Evolutionary conservation across 2,113 vertebrate genomes (phyloP).

Genomic region (Piaya cayana): DNA sequence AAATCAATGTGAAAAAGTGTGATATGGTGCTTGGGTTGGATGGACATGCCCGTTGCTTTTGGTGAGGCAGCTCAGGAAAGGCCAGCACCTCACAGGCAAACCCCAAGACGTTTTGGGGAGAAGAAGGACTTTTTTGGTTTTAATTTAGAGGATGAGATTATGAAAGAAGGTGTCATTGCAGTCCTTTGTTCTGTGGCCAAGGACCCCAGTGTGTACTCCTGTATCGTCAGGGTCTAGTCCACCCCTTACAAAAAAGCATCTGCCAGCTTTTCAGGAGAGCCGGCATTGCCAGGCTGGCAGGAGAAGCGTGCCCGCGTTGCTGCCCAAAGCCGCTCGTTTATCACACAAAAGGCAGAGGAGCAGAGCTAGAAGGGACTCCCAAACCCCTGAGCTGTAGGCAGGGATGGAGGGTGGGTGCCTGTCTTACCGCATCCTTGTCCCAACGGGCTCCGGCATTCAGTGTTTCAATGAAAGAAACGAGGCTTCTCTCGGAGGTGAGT

Average conservation of each 20-base stretch:
- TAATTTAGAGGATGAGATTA: background rate
- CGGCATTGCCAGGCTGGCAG: background rate
- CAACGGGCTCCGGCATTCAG: background rate
- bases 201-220: background rate
- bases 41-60: background rate
- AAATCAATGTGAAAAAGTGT: background rate
- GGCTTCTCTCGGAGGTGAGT: background rate
- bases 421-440: background rate
- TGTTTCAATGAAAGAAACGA: background rate
- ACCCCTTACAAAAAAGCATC: background rate
- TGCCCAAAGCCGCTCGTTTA: background rate
- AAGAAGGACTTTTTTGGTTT: background rate
- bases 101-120: accelerated
- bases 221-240: background rate
- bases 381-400: too few relatives aligned
- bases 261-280: background rate
- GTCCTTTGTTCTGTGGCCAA: background rate
- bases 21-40: background rate
- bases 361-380: background rate
- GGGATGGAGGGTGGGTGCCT: too few relatives aligned
- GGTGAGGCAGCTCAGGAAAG: background rate
- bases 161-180: background rate
- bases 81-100: background rate
- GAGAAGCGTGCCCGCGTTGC: background rate
- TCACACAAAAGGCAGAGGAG: background rate